A percentile compares a stretch with the other conserved stretches of the same genome.
phyloP scores from a whole-genome alignment of 2,888 invertebrate species.

The Cyclophora albipunctata region DNA sequence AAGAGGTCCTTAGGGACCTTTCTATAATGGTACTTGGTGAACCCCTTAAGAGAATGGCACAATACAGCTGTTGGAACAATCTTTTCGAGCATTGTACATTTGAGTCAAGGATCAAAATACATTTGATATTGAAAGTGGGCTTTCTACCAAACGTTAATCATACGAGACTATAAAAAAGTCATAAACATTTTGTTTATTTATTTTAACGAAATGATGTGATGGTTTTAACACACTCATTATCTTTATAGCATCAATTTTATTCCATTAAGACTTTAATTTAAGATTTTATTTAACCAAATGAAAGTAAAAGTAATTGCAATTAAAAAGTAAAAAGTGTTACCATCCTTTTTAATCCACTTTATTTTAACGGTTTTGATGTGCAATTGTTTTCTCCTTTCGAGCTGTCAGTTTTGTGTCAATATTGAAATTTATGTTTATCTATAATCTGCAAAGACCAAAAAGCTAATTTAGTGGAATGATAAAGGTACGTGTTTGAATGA shows the following conservation, averaged over 20 bases:
- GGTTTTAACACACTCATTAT: constrained; percentile 17
- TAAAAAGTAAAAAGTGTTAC: too few relatives aligned
- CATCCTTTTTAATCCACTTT: too few relatives aligned
- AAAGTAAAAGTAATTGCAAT: too few relatives aligned
- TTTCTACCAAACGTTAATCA: background rate
- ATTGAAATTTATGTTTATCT: too few relatives aligned
- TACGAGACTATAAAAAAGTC: background rate
- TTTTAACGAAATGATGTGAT: too few relatives aligned
- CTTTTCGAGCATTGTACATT: background rate
- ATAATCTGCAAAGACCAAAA: too few relatives aligned
- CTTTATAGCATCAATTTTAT: too few relatives aligned
- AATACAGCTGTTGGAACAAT: constrained; percentile 10
- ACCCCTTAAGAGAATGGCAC: constrained; percentile 12
- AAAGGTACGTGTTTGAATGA: constrained; percentile 1
- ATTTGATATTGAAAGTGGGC: background rate
- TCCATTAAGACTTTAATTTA: too few relatives aligned
- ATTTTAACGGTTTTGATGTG: too few relatives aligned
- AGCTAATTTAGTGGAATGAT: background rate
- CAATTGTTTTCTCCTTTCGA: too few relatives aligned
- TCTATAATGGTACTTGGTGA: constrained; percentile 26
- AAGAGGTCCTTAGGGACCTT: constrained; percentile 25
- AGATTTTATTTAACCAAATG: too few relatives aligned
- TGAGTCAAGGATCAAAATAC: background rate
- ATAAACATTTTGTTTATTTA: background rate
- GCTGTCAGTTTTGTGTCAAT: too few relatives aligned